Conservation (phyloP, 1,140 invertebrate species). For the Phortica variegata region DNA sequence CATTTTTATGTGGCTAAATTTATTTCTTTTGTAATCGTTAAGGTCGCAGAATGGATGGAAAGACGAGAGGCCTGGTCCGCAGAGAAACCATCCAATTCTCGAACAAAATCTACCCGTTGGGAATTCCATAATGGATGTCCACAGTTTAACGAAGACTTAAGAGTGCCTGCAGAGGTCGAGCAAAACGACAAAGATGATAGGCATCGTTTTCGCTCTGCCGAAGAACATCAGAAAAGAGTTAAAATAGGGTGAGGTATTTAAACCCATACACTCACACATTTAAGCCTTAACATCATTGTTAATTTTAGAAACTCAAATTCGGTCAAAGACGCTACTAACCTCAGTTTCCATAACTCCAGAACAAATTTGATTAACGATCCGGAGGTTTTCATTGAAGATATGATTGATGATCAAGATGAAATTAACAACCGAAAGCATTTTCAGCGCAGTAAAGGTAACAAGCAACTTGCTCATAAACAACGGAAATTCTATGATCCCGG, state of each 20-base stretch:
- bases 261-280: too few species aligned
- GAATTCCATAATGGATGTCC: conserved; percentile 66
- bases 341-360: conserved; percentile 55
- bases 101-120: conserved; percentile 69
- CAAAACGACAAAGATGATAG: conserved; percentile 10
- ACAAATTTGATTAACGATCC: conserved; percentile 60
- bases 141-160: conserved; percentile 53
- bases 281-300: neutral
- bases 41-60: conserved; percentile 67
- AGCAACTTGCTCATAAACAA: conserved; percentile 50
- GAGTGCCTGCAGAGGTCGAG: conserved; percentile 18
- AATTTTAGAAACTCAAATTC: too few species aligned
- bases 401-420: conserved; percentile 58
- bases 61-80: conserved; percentile 78
- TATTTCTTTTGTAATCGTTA: conserved; percentile 2
- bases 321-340: conserved; percentile 51
- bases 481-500: conserved; percentile 67
- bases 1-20: neutral
- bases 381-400: conserved; percentile 64
- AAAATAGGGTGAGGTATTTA: conserved; percentile 39
- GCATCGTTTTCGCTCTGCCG: conserved; percentile 37
- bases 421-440: conserved; percentile 56
- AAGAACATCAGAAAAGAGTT: conserved; percentile 45
- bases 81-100: conserved; percentile 64
- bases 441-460: conserved; percentile 49